Base-by-base conservation (phyloP, 1,140 invertebrate species). In the Doryteuthis pealeii region DNA sequence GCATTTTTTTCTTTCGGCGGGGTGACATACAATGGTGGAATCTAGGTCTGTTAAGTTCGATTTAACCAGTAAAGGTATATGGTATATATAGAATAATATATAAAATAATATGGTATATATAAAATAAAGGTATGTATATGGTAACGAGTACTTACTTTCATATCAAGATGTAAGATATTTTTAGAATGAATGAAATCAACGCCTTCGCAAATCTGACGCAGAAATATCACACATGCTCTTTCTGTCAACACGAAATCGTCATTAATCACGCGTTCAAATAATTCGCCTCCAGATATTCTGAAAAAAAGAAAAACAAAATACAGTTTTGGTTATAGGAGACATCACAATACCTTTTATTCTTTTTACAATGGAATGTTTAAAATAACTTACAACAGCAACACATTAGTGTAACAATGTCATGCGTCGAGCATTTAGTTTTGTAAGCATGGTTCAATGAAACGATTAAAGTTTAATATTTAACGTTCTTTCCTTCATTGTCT, bases 181-280 rank as follows among this genome's bases (percentile, higher is more conserved):
- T 97, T 93, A 28, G 93, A 91, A 84, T 99, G 98, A 84, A 99
- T 97, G 83, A 97, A 99, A 79, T 95, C 93, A 73, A 99, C 93
- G 22, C 96, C 97, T 86, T 99, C 96, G 86, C 96, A 98, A 79
- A 99, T 98, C 89, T 99, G 97, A 35, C 96, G 90, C 90, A 99
- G 95, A 84, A 99, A 99, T 72, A 98, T 94, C 0, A 95, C 93
- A 86, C 96, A 98, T 2, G 95, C 94, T 74, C 94, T 92, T 86
- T 99, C 98, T 0, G 97, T 99, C 74, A 99, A 89, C 15, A 98
- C 91, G 84, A 99, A 99, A 86, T 99, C 96, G 84, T 99, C 97
- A 82, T 97, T 96, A 76, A 99, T 98, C 6, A 99, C 97, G 75
- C 97, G 91, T 88, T 99, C 98, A 86, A 99, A 99, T 10, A 99